phyloP scores from a whole-genome alignment of 1,140 invertebrate species.

The Procambarus virginalis region DNA sequence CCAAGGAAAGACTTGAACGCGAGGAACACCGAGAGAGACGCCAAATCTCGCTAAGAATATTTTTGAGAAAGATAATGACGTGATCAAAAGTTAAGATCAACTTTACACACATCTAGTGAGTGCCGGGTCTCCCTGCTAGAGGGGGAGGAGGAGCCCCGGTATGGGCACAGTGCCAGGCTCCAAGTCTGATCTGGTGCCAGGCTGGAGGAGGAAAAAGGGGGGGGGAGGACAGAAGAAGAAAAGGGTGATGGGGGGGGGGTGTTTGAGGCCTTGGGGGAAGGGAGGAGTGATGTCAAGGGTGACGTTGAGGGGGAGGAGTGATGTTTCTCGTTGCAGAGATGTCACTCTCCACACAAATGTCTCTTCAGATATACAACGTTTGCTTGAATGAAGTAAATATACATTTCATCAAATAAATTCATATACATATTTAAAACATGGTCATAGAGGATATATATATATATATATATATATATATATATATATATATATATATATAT shows the following conservation, averaged over 20 bases:
- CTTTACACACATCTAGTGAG: conserved; percentile 22
- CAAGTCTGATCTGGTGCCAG: background rate
- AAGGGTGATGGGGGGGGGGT: background rate
- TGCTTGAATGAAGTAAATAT: no score
- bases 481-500: background rate
- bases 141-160: background rate
- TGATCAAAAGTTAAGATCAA: conserved; percentile 9
- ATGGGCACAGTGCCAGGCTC: conserved; percentile 7
- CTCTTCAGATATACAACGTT: no score
- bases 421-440: no score
- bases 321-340: no score
- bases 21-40: no score
- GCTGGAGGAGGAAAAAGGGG: background rate
- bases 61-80: conserved; percentile 1
- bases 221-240: background rate
- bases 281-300: background rate
- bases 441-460: background rate
- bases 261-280: no score
- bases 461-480: background rate
- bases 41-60: no score
- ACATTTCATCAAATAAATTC: no score
- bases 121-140: background rate
- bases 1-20: no score
- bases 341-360: no score
- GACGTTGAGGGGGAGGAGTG: background rate